Evolutionary conservation across 2,113 vertebrate genomes (phyloP).

Genomic region (Neogobius melanostomus): DNA sequence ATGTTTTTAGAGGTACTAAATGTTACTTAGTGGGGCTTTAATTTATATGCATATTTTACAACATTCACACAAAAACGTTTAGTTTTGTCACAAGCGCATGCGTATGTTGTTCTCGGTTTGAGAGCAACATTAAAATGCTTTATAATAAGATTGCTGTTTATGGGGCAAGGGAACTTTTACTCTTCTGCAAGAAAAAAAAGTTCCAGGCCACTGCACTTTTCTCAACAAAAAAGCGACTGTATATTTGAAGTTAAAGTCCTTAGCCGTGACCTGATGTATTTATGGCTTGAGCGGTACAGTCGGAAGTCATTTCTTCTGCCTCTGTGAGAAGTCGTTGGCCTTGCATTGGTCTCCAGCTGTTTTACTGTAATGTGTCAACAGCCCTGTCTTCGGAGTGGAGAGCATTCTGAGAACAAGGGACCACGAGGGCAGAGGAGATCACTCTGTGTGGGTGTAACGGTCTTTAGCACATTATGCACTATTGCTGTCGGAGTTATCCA

Average conservation of each 20-base stretch:
- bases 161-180: too few relatives aligned
- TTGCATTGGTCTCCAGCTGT: constrained; percentile 48
- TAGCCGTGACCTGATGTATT: constrained; percentile 35
- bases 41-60: too few relatives aligned
- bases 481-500: background rate
- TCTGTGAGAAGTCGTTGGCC: constrained; percentile 48
- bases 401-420: background rate
- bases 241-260: constrained; percentile 17
- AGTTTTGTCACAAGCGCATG: too few relatives aligned
- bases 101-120: too few relatives aligned
- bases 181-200: too few relatives aligned
- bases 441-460: background rate
- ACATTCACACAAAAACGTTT: too few relatives aligned
- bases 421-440: background rate
- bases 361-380: constrained; percentile 30
- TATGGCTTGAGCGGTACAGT: constrained; percentile 19
- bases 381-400: background rate
- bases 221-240: background rate
- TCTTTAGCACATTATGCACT: background rate
- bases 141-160: too few relatives aligned
- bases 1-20: too few relatives aligned
- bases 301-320: constrained; percentile 46
- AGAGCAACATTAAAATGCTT: too few relatives aligned
- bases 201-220: background rate
- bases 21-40: too few relatives aligned